Conservation (phyloP, 2,888 invertebrate species). For the Cheilosia vulpina region DNA sequence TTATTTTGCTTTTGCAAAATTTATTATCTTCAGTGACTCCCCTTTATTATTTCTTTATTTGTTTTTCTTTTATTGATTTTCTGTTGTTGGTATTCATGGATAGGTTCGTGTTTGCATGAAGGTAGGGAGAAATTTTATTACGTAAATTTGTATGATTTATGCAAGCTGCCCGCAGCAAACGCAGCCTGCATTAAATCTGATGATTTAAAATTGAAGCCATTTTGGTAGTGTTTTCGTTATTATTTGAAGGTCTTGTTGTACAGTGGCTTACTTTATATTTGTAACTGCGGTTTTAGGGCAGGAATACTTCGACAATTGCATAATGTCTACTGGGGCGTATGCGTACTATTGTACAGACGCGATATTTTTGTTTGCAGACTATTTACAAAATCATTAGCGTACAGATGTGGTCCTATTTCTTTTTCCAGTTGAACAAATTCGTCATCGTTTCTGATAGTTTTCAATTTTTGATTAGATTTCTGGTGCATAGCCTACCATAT, state of each 20-base stretch:
- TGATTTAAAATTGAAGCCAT: conserved; percentile 13
- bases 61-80: conserved; percentile 29
- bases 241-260: background rate
- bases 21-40: conserved; percentile 19
- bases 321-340: background rate
- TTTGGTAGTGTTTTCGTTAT: background rate
- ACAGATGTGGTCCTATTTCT: too few species aligned
- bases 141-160: conserved; percentile 42
- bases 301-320: background rate
- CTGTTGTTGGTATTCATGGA: background rate
- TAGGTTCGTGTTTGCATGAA: background rate
- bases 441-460: too few species aligned
- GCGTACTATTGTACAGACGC: too few species aligned
- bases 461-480: too few species aligned
- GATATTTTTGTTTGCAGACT: too few species aligned
- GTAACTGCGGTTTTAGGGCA: background rate
- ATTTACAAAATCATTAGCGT: too few species aligned
- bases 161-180: conserved; percentile 24
- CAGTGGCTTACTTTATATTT: background rate
- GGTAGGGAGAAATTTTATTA: conserved; percentile 30
- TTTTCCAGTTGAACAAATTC: too few species aligned
- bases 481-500: too few species aligned
- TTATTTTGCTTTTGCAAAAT: conserved; percentile 13
- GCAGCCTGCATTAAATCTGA: conserved; percentile 13
- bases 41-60: conserved; percentile 10